Evolutionary conservation across 2,113 vertebrate species (phyloP).

Genomic region (Phycodurus eques): DNA sequence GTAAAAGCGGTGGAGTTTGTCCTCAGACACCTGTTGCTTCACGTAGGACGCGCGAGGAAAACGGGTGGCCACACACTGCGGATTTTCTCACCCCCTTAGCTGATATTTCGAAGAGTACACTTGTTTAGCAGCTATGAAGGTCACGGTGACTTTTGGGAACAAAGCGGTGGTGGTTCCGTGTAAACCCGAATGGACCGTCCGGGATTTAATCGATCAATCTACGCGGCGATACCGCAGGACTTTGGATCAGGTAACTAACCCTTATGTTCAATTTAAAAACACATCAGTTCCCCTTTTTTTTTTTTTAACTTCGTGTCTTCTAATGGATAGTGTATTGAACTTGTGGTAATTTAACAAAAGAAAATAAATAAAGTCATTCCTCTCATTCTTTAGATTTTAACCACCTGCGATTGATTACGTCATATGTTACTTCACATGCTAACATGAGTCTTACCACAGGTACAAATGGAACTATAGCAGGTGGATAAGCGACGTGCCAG

Average conservation of each 20-base stretch:
- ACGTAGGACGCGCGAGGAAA: slow-evolving; percentile 39
- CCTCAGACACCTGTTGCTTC: slow-evolving; percentile 70
- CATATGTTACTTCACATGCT: not conserved
- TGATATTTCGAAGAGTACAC: not conserved
- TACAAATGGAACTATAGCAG: too few relatives aligned
- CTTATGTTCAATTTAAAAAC: not conserved
- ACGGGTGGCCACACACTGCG: not conserved
- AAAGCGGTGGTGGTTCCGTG: slow-evolving; percentile 88
- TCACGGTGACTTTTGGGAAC: slow-evolving; percentile 85
- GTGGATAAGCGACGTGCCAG: too few relatives aligned
- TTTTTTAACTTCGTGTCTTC: fast-evolving
- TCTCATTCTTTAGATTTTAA: not conserved
- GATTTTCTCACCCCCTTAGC: not conserved
- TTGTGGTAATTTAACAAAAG: not conserved
- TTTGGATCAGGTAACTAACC: slow-evolving; percentile 77
- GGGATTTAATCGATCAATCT: slow-evolving; percentile 84
- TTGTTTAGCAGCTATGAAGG: slow-evolving; percentile 77
- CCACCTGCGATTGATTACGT: not conserved
- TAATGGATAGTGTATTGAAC: not conserved
- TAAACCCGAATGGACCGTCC: slow-evolving; percentile 80
- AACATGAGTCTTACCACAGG: too few relatives aligned
- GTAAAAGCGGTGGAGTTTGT: slow-evolving; percentile 20
- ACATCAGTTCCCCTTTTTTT: not conserved
- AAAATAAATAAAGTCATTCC: not conserved
- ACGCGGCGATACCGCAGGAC: slow-evolving; percentile 82